These are phyloP conservation scores for Gandaritis pyraliata DNA, from an alignment of 2,888 invertebrate species.

Conservation along the genomic window DNA sequence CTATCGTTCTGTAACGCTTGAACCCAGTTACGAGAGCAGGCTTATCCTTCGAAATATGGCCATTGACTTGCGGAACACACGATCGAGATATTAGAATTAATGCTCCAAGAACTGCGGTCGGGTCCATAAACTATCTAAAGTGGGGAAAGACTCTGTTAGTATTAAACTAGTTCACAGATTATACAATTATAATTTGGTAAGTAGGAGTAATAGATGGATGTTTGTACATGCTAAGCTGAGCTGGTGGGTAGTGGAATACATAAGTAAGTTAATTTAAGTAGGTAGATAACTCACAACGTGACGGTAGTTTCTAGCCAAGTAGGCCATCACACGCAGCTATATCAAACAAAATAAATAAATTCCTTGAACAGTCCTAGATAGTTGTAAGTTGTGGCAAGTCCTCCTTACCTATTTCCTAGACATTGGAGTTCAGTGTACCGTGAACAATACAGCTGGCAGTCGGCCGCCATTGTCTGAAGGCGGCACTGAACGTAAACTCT, in stretches of 20 bases:
- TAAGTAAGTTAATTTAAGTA: too few species aligned
- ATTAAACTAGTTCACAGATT: not conserved
- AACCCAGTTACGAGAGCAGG: not conserved
- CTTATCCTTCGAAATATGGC: slow-evolving; percentile 16
- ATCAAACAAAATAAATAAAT: slow-evolving; percentile 8
- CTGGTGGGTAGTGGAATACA: too few species aligned
- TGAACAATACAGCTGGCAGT: slow-evolving; percentile 30
- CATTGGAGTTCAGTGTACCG: slow-evolving; percentile 29
- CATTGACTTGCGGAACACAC: slow-evolving; percentile 22
- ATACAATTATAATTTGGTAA: too few species aligned
- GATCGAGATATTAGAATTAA: slow-evolving; percentile 32
- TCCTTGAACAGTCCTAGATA: slow-evolving; percentile 15
- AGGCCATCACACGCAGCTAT: not conserved
- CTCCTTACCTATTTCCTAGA: slow-evolving; percentile 28
- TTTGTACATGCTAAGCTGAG: too few species aligned
- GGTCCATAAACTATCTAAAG: not conserved
- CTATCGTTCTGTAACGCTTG: not conserved
- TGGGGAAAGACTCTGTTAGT: not conserved
- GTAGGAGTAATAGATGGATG: not conserved
- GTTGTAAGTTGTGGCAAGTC: slow-evolving; percentile 16
- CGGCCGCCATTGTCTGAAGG: slow-evolving; percentile 27
- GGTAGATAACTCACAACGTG: too few species aligned
- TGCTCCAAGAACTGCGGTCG: slow-evolving; percentile 10
- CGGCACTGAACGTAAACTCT: slow-evolving; percentile 15
- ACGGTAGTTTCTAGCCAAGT: too few species aligned